Conservation (phyloP, 2,888 invertebrate species). For the Noctua comes region DNA sequence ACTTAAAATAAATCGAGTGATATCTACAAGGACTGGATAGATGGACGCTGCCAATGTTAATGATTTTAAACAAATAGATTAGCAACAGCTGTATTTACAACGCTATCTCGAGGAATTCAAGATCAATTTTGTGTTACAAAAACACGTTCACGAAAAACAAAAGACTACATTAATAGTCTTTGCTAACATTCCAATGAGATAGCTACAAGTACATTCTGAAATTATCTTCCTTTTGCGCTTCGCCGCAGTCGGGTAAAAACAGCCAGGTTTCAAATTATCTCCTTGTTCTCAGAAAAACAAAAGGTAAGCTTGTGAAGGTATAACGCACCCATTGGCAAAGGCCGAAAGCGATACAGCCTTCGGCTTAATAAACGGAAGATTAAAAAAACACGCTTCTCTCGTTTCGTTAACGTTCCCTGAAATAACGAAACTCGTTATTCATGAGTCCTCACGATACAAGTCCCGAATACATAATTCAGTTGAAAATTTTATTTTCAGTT, state of each 20-base stretch:
- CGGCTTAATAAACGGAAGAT: constrained; percentile 55
- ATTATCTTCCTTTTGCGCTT: background rate
- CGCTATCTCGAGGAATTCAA: background rate
- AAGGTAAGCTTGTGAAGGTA: constrained; percentile 37
- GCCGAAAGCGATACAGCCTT: constrained; percentile 50
- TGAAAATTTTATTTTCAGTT: constrained; percentile 50
- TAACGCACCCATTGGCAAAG: constrained; percentile 40
- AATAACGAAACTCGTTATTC: constrained; percentile 69
- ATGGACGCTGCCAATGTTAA: background rate
- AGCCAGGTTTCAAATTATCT: constrained; percentile 33
- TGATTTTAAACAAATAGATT: background rate
- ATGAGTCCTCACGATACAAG: constrained; percentile 65
- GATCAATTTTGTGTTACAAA: background rate
- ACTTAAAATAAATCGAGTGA: no score
- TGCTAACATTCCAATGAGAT: constrained; percentile 4
- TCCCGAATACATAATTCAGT: constrained; percentile 65
- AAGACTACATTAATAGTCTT: background rate
- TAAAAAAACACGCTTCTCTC: constrained; percentile 63
- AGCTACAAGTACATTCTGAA: background rate
- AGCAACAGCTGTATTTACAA: background rate
- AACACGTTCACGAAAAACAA: background rate
- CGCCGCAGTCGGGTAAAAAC: background rate
- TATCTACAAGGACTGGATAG: no score
- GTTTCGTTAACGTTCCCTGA: constrained; percentile 66
- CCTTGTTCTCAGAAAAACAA: constrained; percentile 35